Conservation (phyloP, 1,140 invertebrate genomes). For the Caenorhabditis latens region DNA sequence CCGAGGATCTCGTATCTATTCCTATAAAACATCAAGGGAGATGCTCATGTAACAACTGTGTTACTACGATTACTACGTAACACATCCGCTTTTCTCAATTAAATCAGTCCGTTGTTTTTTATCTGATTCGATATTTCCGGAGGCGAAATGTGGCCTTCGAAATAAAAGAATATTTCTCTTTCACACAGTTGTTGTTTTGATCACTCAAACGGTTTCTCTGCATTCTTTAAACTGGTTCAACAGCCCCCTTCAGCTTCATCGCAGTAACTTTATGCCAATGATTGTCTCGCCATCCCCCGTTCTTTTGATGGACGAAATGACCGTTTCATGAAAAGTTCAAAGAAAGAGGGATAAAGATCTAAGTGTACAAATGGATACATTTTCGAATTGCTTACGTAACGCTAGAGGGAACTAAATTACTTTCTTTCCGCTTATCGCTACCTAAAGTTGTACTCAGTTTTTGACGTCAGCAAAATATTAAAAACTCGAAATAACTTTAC, state of each 20-base stretch:
- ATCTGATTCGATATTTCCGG: not conserved
- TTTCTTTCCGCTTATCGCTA: not conserved
- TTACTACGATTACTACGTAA: constrained; percentile 41
- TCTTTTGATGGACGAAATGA: constrained; percentile 8
- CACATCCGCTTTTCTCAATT: not conserved
- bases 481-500: constrained; percentile 5
- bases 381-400: not conserved
- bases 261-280: constrained; percentile 42
- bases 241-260: not conserved
- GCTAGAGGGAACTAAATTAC: not conserved
- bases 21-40: not conserved
- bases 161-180: not conserved
- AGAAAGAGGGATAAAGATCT: not conserved
- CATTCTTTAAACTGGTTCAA: constrained; percentile 28
- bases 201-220: not conserved
- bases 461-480: not conserved
- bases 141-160: not conserved
- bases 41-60: not conserved
- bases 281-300: not conserved
- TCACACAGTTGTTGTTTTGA: constrained; percentile 1
- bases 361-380: not conserved
- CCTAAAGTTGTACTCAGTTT: not conserved
- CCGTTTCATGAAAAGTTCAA: constrained; percentile 36
- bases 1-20: not conserved
- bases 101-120: not conserved